A percentile compares a stretch with the other conserved stretches of the same genome.
Conservation (phyloP, 2,888 invertebrate genomes). For the Dinocampus coccinellae region DNA sequence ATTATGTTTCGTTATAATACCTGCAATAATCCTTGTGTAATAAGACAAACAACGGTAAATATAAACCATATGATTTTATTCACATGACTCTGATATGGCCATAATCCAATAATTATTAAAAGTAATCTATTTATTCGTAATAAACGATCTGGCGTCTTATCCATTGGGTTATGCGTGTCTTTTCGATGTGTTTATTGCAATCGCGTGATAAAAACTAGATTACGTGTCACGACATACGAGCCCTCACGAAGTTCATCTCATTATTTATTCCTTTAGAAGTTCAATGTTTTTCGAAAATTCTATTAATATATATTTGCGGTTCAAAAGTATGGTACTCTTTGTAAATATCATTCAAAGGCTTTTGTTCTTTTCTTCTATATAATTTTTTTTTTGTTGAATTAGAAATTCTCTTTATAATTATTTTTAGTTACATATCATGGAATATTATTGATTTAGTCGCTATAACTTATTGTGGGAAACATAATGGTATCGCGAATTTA, state of each 20-base stretch:
- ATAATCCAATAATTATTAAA: slow-evolving; percentile 46
- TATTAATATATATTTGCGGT: too few relatives aligned
- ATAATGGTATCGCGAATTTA: too few relatives aligned
- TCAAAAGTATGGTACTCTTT: background rate
- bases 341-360: too few relatives aligned
- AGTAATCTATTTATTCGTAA: slow-evolving; percentile 39
- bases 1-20: slow-evolving; percentile 36
- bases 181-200: slow-evolving; percentile 25
- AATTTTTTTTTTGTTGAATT: background rate
- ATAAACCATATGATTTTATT: slow-evolving; percentile 42
- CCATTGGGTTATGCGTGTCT: slow-evolving; percentile 29
- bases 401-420: background rate
- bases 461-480: too few relatives aligned
- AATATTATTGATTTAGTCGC: background rate
- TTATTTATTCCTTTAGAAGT: slow-evolving; percentile 1
- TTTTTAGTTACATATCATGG: background rate
- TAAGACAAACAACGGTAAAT: slow-evolving; percentile 40
- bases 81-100: slow-evolving; percentile 50
- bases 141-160: slow-evolving; percentile 27
- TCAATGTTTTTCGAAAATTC: too few relatives aligned
- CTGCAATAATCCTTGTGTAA: slow-evolving; percentile 47
- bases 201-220: background rate
- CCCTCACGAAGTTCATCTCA: background rate
- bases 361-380: too few relatives aligned
- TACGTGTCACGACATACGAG: background rate